Evolutionary conservation across 2,113 vertebrate species (phyloP).

Genomic region (Deroptyus accipitrinus): DNA sequence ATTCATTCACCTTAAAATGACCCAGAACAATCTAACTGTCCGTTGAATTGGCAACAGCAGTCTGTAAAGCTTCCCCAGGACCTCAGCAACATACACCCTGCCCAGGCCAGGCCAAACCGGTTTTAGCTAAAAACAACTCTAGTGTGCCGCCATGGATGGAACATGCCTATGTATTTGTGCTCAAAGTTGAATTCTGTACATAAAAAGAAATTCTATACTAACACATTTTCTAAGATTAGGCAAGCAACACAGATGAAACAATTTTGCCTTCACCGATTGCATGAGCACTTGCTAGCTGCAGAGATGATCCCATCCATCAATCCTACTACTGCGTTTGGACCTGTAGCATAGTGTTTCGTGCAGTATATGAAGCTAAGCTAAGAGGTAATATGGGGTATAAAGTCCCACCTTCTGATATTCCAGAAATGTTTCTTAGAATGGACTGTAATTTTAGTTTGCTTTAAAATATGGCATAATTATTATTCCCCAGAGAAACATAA

Average conservation of each 20-base stretch:
- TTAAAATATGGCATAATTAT: neutral
- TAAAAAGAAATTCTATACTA: neutral
- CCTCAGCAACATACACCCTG: fast-evolving
- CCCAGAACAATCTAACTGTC: neutral
- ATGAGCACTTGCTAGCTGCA: neutral
- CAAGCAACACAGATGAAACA: neutral
- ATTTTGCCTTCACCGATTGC: neutral
- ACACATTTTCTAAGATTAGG: neutral
- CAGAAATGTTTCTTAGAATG: neutral
- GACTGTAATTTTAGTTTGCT: neutral
- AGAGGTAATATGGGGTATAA: neutral
- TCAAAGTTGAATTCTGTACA: neutral
- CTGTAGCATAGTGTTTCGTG: neutral
- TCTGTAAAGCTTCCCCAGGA: neutral
- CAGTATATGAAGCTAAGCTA: neutral
- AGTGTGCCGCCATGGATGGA: fast-evolving
- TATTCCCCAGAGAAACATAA: neutral
- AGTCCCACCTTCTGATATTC: neutral
- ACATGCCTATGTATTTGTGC: neutral
- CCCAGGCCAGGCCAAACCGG: fast-evolving
- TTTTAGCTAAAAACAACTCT: neutral
- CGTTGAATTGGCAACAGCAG: neutral
- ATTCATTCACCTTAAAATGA: neutral
- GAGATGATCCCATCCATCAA: neutral
- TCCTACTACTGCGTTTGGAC: neutral